Conservation (phyloP, 2,797 vertebrate species). For the Coreius guichenoti region DNA sequence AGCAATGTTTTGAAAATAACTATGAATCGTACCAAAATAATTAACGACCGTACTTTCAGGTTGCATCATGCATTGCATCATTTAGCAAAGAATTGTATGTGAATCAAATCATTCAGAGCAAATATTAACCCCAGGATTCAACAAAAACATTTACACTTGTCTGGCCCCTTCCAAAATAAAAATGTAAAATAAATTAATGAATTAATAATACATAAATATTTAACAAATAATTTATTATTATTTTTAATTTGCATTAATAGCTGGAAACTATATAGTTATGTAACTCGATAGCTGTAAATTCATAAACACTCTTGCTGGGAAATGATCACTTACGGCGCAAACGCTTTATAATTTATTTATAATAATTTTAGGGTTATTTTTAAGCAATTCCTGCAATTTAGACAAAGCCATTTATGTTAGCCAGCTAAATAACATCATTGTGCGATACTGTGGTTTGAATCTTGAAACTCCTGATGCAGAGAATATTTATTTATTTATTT, state of each 20-base stretch:
- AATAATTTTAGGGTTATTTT: background rate
- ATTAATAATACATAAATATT: background rate
- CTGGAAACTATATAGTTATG: background rate
- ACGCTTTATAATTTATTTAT: too few relatives aligned
- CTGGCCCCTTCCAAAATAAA: background rate
- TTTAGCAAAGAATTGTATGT: background rate
- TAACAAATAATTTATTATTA: background rate
- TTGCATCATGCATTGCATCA: background rate
- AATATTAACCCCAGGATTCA: background rate
- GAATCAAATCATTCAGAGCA: background rate
- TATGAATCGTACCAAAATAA: background rate
- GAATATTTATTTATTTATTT: too few relatives aligned
- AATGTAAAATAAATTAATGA: background rate
- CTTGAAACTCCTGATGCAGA: background rate
- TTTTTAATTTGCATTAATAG: background rate
- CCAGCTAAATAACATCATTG: background rate
- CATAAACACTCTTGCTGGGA: background rate
- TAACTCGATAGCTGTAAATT: background rate
- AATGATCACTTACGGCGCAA: background rate
- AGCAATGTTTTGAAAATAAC: background rate
- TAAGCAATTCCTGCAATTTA: background rate
- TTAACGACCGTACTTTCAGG: background rate
- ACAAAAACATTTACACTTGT: background rate
- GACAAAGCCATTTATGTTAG: background rate
- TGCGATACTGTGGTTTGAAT: background rate